Conservation (phyloP, 2,113 vertebrate genomes). For the Mola mola region DNA sequence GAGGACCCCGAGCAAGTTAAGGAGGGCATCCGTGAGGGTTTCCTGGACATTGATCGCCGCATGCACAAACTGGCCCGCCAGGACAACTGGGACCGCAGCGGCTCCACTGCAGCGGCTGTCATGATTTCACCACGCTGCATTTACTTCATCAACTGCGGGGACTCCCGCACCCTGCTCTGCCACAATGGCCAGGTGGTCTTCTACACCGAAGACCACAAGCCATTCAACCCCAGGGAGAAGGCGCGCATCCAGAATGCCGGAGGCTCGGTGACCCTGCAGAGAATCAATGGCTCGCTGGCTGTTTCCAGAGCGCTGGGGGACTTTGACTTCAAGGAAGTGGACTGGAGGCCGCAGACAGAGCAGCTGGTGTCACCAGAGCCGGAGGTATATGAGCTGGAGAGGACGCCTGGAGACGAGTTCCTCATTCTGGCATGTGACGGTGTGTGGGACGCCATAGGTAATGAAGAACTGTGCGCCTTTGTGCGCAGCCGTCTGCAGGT, state of each 20-base stretch:
- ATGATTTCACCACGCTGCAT: conserved; percentile 80
- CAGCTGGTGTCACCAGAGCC: conserved; percentile 87
- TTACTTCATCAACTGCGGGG: conserved; percentile 86
- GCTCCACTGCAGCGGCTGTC: conserved; percentile 79
- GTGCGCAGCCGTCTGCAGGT: conserved; percentile 81
- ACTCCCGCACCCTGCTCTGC: conserved; percentile 85
- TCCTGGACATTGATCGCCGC: conserved; percentile 80
- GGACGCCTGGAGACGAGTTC: conserved; percentile 81
- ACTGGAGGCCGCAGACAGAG: conserved; percentile 81
- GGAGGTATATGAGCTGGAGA: conserved; percentile 82
- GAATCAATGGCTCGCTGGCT: conserved; percentile 85
- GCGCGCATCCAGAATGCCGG: conserved; percentile 86
- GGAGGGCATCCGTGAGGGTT: conserved; percentile 76
- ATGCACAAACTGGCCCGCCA: conserved; percentile 78
- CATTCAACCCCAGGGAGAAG: conserved; percentile 82
- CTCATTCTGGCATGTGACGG: conserved; percentile 86
- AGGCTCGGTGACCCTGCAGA: conserved; percentile 81
- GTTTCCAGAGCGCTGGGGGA: conserved; percentile 85
- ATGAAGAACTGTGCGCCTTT: conserved; percentile 81
- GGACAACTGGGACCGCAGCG: conserved; percentile 81
- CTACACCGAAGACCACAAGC: conserved; percentile 87
- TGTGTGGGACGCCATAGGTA: conserved; percentile 85
- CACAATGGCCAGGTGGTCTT: conserved; percentile 77
- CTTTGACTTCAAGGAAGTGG: conserved; percentile 85
- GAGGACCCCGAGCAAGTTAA: conserved; percentile 79